phyloP scores from a whole-genome alignment of 2,113 vertebrate species.

The Acrocephalus kingi region DNA sequence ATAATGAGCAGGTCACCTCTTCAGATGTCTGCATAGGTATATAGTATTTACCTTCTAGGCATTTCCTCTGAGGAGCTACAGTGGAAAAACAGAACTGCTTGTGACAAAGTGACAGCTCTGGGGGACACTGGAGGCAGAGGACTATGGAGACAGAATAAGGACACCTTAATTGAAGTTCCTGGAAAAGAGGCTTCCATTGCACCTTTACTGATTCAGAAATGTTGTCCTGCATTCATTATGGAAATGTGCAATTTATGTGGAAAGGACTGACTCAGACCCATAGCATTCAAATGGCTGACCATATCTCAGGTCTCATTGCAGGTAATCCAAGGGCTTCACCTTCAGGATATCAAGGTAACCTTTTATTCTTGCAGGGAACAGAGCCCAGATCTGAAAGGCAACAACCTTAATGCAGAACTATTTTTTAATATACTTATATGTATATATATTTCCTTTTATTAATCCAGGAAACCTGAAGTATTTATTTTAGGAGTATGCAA shows the following conservation, averaged over 20 bases:
- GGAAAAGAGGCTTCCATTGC: neutral
- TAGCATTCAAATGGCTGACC: neutral
- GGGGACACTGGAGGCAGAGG: neutral
- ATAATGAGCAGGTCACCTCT: neutral
- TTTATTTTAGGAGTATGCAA: neutral
- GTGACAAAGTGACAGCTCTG: neutral
- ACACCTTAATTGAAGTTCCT: neutral
- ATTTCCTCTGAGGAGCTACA: neutral
- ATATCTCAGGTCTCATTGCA: neutral
- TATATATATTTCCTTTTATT: neutral
- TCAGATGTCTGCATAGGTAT: neutral
- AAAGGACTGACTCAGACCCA: neutral
- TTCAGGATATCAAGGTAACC: neutral
- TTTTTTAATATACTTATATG: neutral
- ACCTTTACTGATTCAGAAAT: neutral
- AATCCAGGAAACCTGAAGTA: neutral
- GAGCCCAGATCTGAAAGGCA: neutral
- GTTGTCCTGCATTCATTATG: neutral
- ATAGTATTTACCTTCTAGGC: neutral
- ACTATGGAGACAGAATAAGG: neutral
- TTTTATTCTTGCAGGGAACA: neutral
- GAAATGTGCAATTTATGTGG: neutral
- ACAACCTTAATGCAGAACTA: neutral
- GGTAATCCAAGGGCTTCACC: neutral
- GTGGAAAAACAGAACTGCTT: neutral